Conservation (phyloP, 1,140 invertebrate genomes). For the Hermetia illucens region DNA sequence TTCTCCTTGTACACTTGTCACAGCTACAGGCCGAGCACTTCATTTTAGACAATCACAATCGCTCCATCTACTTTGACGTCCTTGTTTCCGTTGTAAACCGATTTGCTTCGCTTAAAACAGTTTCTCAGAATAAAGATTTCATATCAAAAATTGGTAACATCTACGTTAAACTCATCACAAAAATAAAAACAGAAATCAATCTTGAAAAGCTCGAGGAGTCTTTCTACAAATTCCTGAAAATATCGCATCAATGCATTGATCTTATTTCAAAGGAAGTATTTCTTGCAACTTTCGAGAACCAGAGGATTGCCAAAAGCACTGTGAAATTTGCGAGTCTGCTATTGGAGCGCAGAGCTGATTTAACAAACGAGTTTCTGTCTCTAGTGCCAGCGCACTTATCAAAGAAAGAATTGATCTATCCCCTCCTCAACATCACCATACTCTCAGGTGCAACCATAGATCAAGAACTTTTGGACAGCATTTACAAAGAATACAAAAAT, state of each 20-base stretch:
- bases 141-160: conserved; percentile 10
- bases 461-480: conserved; percentile 29
- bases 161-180: conserved; percentile 12
- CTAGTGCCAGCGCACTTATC: conserved; percentile 14
- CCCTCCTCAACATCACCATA: conserved; percentile 35
- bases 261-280: conserved; percentile 35
- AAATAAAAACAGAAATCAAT: conserved; percentile 21
- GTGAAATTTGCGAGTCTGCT: conserved; percentile 34
- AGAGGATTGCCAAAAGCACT: conserved; percentile 34
- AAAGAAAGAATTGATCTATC: conserved; percentile 42
- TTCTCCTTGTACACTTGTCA: neutral
- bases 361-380: conserved; percentile 29
- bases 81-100: conserved; percentile 14
- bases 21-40: neutral
- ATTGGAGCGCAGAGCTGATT: conserved; percentile 31
- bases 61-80: conserved; percentile 17
- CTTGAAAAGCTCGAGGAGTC: conserved; percentile 36
- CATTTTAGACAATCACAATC: neutral
- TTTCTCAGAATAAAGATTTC: conserved; percentile 13
- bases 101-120: conserved; percentile 11
- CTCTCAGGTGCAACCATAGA: conserved; percentile 25
- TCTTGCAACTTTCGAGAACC: conserved; percentile 26
- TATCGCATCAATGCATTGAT: conserved; percentile 38
- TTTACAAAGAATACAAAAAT: conserved; percentile 40
- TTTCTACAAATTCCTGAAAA: conserved; percentile 38